Conservation (phyloP, 2,113 vertebrate species). For the Petromus typicus region DNA sequence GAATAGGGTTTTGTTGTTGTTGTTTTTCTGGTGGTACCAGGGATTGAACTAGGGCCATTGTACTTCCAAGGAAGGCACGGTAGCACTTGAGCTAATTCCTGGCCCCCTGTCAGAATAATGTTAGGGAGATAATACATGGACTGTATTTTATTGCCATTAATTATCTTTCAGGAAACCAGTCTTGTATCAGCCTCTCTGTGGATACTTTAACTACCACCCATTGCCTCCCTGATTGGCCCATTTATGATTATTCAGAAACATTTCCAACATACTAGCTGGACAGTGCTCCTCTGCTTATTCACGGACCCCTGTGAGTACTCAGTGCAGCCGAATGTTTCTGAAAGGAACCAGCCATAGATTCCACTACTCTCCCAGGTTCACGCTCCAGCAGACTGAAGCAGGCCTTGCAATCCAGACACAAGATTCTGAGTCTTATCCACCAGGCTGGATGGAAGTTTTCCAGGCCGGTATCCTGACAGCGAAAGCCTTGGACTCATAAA, state of each 20-base stretch:
- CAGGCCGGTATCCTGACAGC: not conserved
- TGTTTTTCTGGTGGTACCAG: too few species aligned
- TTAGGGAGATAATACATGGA: slow-evolving; percentile 33
- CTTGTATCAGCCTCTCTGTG: not conserved
- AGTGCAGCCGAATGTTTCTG: not conserved
- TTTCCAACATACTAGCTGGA: not conserved
- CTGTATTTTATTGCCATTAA: slow-evolving; percentile 38
- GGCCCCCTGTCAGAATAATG: not conserved
- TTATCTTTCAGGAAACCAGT: slow-evolving; percentile 45
- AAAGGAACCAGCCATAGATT: not conserved
- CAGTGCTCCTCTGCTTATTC: not conserved
- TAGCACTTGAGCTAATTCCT: too few species aligned
- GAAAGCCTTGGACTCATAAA: slow-evolving; percentile 17
- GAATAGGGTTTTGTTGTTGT: not conserved
- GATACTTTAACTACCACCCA: not conserved
- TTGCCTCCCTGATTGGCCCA: not conserved
- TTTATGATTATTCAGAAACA: not conserved
- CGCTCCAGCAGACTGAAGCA: not conserved
- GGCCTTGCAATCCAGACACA: not conserved
- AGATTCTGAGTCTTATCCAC: not conserved
- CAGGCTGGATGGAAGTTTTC: not conserved
- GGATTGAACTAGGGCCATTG: too few species aligned
- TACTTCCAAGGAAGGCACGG: too few species aligned
- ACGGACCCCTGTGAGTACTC: not conserved
- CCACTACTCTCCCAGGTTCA: not conserved